Evolutionary conservation across 1,140 invertebrate genomes (phyloP).

Genomic region (Danaus melanippus): DNA sequence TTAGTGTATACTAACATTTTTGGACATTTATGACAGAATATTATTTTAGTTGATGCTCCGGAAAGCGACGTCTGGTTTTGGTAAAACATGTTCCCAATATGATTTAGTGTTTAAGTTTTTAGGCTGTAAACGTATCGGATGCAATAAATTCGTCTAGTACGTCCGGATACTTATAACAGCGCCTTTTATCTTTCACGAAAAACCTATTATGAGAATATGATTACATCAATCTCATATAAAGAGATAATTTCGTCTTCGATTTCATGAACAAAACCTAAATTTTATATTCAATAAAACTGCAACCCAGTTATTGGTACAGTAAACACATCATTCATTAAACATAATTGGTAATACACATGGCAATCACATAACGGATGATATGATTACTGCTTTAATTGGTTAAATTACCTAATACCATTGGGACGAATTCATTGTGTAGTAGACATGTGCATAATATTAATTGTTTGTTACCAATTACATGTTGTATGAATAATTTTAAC

Average conservation of each 20-base stretch:
- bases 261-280: too few species aligned
- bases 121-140: conserved; percentile 25
- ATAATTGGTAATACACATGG: conserved; percentile 14
- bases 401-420: conserved; percentile 2
- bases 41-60: conserved; percentile 27
- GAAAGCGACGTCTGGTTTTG: conserved; percentile 15
- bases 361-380: conserved; percentile 11
- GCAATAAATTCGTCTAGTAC: conserved; percentile 19
- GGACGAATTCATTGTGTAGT: background rate
- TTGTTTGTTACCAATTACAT: too few species aligned
- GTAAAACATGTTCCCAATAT: conserved; percentile 21
- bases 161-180: conserved; percentile 15
- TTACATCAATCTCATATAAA: too few species aligned
- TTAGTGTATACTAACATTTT: conserved; percentile 15
- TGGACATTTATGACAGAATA: conserved; percentile 27
- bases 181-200: conserved; percentile 8
- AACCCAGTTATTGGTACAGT: conserved; percentile 9
- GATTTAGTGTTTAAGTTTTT: conserved; percentile 27
- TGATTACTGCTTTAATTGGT: conserved; percentile 17
- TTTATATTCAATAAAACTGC: background rate
- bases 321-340: conserved; percentile 19
- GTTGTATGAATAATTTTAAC: background rate
- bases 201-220: too few species aligned
- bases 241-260: too few species aligned
- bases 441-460: background rate